Conservation (phyloP, 2,113 vertebrate genomes). For the Maccullochella peelii region DNA sequence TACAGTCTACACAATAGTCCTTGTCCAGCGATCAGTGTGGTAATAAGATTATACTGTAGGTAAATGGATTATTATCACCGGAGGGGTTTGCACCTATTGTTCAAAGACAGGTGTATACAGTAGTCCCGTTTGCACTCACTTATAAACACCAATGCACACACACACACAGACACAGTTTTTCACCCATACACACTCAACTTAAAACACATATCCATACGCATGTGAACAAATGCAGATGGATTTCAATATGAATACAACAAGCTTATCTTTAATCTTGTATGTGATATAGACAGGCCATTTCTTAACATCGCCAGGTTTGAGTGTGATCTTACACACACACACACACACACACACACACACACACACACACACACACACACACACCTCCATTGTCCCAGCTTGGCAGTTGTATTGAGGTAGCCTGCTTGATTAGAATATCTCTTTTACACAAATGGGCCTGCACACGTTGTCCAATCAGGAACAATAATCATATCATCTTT, state of each 20-base stretch:
- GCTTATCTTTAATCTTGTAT: neutral
- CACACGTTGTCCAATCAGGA: constrained; percentile 32
- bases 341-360: neutral
- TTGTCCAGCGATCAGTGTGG: constrained; percentile 53
- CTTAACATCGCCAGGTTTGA: neutral
- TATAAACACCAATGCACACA: neutral
- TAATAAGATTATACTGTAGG: constrained; percentile 71
- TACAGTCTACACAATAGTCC: constrained; percentile 35
- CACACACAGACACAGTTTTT: neutral
- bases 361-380: neutral
- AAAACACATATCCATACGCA: neutral
- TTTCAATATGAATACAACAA: constrained; percentile 8
- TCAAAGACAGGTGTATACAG: constrained; percentile 62
- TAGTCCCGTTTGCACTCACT: constrained; percentile 1
- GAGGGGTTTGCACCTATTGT: constrained; percentile 61
- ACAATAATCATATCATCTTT: constrained; percentile 54
- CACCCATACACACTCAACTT: neutral
- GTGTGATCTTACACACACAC: neutral
- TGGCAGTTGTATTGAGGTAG: constrained; percentile 51
- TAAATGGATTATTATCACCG: constrained; percentile 76
- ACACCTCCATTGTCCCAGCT: constrained; percentile 43
- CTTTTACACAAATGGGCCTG: constrained; percentile 36
- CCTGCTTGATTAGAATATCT: constrained; percentile 49
- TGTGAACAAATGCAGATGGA: neutral
- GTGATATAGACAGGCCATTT: neutral